Base-by-base conservation (phyloP, 2,888 invertebrate genomes). In the Cheiracanthium punctorium region DNA sequence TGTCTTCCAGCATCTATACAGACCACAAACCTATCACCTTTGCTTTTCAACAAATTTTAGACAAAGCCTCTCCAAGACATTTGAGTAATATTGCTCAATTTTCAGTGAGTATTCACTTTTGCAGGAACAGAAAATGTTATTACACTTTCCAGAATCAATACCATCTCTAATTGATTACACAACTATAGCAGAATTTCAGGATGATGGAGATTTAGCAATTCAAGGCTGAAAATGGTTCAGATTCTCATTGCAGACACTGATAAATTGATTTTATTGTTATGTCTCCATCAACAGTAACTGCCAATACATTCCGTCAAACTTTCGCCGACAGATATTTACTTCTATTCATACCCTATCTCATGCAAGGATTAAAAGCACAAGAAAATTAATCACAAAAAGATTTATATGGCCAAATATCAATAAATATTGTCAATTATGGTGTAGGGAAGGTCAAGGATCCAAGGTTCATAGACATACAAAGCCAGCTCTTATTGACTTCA, bases 41-140 rank as follows among this genome's bases (percentile, higher is more conserved):
- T 41, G 72, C 48, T 20, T 72, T 72, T 29, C 33, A 8, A 8
- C 74, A 58, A 58, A 64, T 32, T 29, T 74, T 58, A 20, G 58
- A 52, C 33, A 72, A 72, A 72, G 72, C 72, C 1, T 90, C 91
- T 0, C 91, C 91, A 0, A 80, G 91, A 1, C 91, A 92, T 84
- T 87, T 92, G 0, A 69, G 74, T 8, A 81, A 79, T 52, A 88
- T 91, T 24, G 79, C 90, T 0, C 90, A 91, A 82, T 92, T 92
- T 88, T 90, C 91, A 0, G 91, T 90, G 0, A 90, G 91, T 75
- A 90, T 91, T 12, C 81, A 88, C 1, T 90, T 91, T 92, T 2
- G 67, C 37, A 28, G 82, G 82, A 17, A n/a, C 7, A 65, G 67
- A 81, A 10, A 82, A 82, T 52, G 29, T 76, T n/a, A 41, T 80